phyloP scores from a whole-genome alignment of 2,113 vertebrate species.

The Odocoileus hemionus region DNA sequence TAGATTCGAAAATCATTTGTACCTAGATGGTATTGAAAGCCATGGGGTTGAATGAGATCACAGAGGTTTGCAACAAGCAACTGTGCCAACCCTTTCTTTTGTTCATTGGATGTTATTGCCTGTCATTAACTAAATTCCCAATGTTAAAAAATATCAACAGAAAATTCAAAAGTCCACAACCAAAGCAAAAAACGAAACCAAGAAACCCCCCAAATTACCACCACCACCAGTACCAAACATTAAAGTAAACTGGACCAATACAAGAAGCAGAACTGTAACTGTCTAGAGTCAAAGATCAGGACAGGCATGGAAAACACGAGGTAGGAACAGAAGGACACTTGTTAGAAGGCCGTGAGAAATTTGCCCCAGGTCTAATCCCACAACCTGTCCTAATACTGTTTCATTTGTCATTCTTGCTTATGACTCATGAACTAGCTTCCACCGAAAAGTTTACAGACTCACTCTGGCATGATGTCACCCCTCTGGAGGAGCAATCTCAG shows the following conservation, averaged over 20 bases:
- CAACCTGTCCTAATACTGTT: slow-evolving; percentile 43
- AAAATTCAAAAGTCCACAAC: not conserved
- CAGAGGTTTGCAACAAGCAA: not conserved
- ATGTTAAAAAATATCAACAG: not conserved
- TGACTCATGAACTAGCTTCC: slow-evolving; percentile 28
- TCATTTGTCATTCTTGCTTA: slow-evolving; percentile 7
- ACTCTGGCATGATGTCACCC: not conserved
- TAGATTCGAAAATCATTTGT: not conserved
- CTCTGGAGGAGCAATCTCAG: not conserved
- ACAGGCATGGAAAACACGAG: not conserved
- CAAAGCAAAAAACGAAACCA: not conserved
- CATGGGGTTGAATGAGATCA: not conserved
- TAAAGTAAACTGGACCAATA: not conserved
- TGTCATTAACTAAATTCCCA: not conserved
- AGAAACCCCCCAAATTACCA: not conserved
- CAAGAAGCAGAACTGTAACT: not conserved
- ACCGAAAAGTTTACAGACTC: not conserved
- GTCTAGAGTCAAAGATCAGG: not conserved
- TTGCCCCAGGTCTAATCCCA: not conserved
- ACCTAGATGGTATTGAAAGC: not conserved
- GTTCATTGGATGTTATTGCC: not conserved
- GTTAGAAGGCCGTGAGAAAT: slow-evolving; percentile 73
- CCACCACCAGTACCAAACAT: not conserved
- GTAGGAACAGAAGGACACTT: not conserved
- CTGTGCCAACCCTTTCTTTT: not conserved